Percentiles rank a stretch among this genome's conserved stretches.
phyloP scores from a whole-genome alignment of 2,113 vertebrate species.

The Phyllostomus discolor region DNA sequence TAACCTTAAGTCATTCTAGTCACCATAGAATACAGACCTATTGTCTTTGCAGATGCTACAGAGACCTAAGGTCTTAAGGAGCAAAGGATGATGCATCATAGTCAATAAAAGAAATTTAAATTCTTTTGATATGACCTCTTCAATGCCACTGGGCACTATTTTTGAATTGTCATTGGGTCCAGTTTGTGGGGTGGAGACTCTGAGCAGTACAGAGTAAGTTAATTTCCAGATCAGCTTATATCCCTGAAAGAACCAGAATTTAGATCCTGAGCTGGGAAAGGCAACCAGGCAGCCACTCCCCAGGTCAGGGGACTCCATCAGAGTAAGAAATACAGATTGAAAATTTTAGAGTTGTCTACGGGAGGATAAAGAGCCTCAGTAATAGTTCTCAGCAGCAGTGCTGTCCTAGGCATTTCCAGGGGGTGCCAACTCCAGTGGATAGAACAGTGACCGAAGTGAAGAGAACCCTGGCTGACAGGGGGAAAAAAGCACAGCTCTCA shows the following conservation, averaged over 20 bases:
- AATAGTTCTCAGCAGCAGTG: background rate
- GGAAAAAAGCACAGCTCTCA: background rate
- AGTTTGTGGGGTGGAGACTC: background rate
- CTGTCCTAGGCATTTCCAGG: background rate
- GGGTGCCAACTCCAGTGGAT: background rate
- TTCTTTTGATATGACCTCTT: background rate
- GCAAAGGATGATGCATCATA: background rate
- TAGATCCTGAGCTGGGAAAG: background rate
- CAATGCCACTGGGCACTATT: background rate
- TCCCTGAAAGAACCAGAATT: background rate
- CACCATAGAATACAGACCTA: background rate
- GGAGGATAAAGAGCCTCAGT: background rate
- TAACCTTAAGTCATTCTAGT: constrained; percentile 52
- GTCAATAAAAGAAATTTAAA: constrained; percentile 5
- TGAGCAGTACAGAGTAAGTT: background rate
- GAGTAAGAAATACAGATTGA: background rate
- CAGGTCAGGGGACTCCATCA: background rate
- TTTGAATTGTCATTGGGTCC: background rate
- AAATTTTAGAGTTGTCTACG: background rate
- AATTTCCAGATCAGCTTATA: background rate
- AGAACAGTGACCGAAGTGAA: background rate
- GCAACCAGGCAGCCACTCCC: background rate
- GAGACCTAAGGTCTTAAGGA: background rate
- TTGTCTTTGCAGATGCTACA: background rate
- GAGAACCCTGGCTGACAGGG: background rate